Base-by-base conservation (phyloP, 2,113 vertebrate species). In the Thamnophis sirtalis region DNA sequence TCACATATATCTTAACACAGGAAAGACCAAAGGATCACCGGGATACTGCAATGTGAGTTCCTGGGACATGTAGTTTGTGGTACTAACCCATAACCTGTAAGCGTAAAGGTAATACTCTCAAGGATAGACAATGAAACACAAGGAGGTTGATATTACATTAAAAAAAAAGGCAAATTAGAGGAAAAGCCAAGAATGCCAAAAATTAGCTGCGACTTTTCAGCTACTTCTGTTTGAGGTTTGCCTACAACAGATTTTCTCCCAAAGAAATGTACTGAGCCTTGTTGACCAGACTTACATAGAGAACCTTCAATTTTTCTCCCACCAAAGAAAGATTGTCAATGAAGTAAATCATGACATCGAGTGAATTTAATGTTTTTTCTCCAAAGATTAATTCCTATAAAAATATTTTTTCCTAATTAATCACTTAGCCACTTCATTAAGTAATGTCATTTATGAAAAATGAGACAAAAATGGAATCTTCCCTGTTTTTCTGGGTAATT, bases 341-440 rank as follows among this genome's bases (percentile, higher is more conserved):
- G 90, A 90, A 24, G 22, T 1, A 88, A 93, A 73, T 92, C 63
- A 22, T 0, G 56, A 89, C 1, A 0, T 51, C 88, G 0, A 89
- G 92, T 93, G 93, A 94, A 60, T 54, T 15, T 89, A 9, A 91
- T 55, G 43, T 51, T 54, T 87, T 51, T 0, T 0, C 10, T 28
- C 56, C 60, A 28, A 48, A 92, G 91, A 91, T 55, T 0, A 48
- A 60, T 84, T 95, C 80, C 94, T 87, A 49, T 56, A 51, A 91
- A 96, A 95, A 95, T 94, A 94, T 84, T 87, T 87, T 92, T 90
- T 89, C 93, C 94, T 96, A 95, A 95, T 96, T 94, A 97, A 96
- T 95, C 94, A 91, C 94, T 96, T 96, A 93, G 89, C 94, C 92
- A 91, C 95, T 92, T 94, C 95, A 93, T 96, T 96, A 95, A 93